These are phyloP conservation scores for Meandrusa payeni DNA, from an alignment of 2,888 invertebrate species.

Conservation along the genomic window DNA sequence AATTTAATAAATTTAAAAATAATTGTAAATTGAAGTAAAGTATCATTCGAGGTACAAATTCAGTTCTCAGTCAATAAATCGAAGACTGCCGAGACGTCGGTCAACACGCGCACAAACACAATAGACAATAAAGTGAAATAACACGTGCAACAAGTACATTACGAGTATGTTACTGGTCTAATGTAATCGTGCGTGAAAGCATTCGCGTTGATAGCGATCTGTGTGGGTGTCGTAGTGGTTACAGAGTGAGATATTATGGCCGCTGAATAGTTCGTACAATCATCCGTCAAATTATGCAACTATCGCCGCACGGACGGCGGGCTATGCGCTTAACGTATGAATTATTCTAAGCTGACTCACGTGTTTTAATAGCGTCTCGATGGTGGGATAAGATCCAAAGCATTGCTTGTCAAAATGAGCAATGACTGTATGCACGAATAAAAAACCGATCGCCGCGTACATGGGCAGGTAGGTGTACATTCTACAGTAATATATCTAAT, in stretches of 20 bases:
- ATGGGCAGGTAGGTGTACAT: slow-evolving; percentile 1
- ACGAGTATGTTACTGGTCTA: slow-evolving; percentile 22
- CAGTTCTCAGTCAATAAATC: no score
- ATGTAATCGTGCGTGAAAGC: slow-evolving; percentile 55
- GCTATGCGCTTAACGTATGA: slow-evolving; percentile 25
- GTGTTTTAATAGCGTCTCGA: slow-evolving; percentile 27
- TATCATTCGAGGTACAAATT: no score
- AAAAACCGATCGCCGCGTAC: background rate
- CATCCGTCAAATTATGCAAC: slow-evolving; percentile 36
- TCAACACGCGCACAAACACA: no score
- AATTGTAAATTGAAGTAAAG: no score
- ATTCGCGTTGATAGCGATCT: slow-evolving; percentile 45
- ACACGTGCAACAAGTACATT: slow-evolving; percentile 28
- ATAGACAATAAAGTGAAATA: slow-evolving; percentile 8
- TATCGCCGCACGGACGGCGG: slow-evolving; percentile 25
- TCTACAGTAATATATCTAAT: no score
- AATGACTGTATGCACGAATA: slow-evolving; percentile 7
- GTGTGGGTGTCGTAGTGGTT: slow-evolving; percentile 54
- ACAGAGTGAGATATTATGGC: slow-evolving; percentile 31
- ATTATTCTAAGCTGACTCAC: slow-evolving; percentile 26
- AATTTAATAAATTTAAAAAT: no score
- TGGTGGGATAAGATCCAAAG: slow-evolving; percentile 13
- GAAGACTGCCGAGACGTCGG: no score
- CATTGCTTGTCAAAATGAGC: slow-evolving; percentile 15
- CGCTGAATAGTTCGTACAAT: slow-evolving; percentile 26